Percentiles rank a stretch among this genome's conserved stretches.
Evolutionary conservation across 1,140 invertebrate genomes (phyloP).

Genomic region (Stenopsyche tienmushanensis): DNA sequence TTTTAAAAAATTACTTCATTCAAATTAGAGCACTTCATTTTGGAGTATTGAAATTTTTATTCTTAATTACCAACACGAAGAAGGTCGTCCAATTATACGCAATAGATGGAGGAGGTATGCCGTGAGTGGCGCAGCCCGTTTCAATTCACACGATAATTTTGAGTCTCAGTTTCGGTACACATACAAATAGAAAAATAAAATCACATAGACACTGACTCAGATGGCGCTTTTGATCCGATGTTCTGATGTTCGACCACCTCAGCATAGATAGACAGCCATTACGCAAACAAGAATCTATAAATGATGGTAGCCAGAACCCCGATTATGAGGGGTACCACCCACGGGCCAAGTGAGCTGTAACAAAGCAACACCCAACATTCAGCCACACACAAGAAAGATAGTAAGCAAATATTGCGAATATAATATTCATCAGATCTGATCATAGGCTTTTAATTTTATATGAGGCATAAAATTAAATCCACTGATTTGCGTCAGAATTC

Average conservation of each 20-base stretch:
- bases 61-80: too few relatives aligned
- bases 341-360: slow-evolving; percentile 39
- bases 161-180: too few relatives aligned
- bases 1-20: too few relatives aligned
- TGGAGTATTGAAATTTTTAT: too few relatives aligned
- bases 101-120: too few relatives aligned
- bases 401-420: neutral
- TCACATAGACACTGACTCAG: slow-evolving; percentile 14
- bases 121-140: too few relatives aligned
- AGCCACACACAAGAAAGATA: slow-evolving; percentile 16
- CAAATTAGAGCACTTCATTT: too few relatives aligned
- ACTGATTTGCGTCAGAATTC: too few relatives aligned
- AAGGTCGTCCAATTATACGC: too few relatives aligned
- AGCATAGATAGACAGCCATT: slow-evolving; percentile 20
- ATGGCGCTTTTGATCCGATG: slow-evolving; percentile 6
- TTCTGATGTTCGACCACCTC: neutral
- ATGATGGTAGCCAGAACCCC: slow-evolving; percentile 37
- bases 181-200: too few relatives aligned
- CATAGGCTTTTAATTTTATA: neutral
- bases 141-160: too few relatives aligned
- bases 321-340: slow-evolving; percentile 38
- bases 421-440: neutral
- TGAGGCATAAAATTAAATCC: neutral
- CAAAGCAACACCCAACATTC: slow-evolving; percentile 40
- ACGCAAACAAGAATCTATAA: slow-evolving; percentile 38